Percentiles rank a stretch among this genome's conserved stretches.
These are phyloP conservation scores for Molorchus minor DNA, from an alignment of 2,888 invertebrate species.

Conservation along the genomic window DNA sequence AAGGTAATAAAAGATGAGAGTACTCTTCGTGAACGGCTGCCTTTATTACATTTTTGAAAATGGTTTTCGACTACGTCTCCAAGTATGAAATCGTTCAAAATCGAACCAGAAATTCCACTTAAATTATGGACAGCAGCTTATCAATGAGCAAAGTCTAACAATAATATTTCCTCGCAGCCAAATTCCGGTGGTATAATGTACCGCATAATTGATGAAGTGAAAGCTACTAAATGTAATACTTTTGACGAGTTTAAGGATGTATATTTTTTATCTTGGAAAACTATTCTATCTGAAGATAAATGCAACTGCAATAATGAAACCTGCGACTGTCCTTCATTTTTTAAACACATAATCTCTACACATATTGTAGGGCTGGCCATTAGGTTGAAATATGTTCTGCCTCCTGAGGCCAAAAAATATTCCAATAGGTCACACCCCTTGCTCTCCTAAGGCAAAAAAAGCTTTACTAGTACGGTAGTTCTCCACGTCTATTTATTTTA, in stretches of 20 bases:
- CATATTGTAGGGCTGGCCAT: slow-evolving; percentile 24
- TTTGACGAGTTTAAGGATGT: slow-evolving; percentile 23
- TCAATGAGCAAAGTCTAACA: too few species aligned
- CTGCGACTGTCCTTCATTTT: slow-evolving; percentile 22
- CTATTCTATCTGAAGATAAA: slow-evolving; percentile 19
- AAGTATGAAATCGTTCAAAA: too few species aligned
- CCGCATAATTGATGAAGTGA: slow-evolving; percentile 5
- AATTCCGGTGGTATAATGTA: too few species aligned
- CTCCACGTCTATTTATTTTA: slow-evolving; percentile 1
- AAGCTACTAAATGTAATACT: slow-evolving; percentile 2
- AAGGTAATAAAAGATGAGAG: slow-evolving; percentile 20
- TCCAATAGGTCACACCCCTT: too few species aligned
- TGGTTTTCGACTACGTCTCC: slow-evolving; percentile 8
- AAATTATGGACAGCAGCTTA: slow-evolving; percentile 17
- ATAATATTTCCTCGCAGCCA: too few species aligned
- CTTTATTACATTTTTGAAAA: slow-evolving; percentile 9
- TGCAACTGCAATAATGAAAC: slow-evolving; percentile 18
- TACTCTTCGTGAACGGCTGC: slow-evolving; percentile 18
- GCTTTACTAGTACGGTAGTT: not conserved
- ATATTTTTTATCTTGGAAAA: too few species aligned
- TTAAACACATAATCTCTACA: slow-evolving; percentile 16
- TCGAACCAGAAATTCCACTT: too few species aligned
- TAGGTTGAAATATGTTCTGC: slow-evolving; percentile 25
- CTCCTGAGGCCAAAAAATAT: slow-evolving; percentile 28
- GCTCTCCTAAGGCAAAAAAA: not conserved